Evolutionary conservation across 2,888 invertebrate species (phyloP).

Genomic region (Lobophora halterata): DNA sequence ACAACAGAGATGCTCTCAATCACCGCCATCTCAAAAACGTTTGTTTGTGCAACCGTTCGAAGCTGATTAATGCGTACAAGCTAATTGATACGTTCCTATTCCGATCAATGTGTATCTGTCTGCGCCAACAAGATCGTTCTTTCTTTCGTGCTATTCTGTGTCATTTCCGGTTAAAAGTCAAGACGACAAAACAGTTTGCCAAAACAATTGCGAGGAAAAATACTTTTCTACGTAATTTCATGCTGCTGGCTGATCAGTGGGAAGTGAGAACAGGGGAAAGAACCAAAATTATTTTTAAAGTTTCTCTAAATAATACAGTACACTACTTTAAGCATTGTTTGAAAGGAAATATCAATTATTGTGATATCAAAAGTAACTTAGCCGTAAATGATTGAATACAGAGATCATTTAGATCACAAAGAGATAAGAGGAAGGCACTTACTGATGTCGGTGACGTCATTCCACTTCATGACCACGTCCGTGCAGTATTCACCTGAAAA

Average conservation of each 20-base stretch:
- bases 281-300: too few species aligned
- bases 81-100: constrained; percentile 5
- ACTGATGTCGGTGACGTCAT: constrained; percentile 76
- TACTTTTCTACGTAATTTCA: too few species aligned
- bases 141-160: too few species aligned
- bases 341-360: too few species aligned
- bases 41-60: constrained; percentile 9
- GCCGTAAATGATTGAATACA: constrained; percentile 10
- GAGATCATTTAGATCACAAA: constrained; percentile 10
- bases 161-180: too few species aligned
- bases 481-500: constrained; percentile 73
- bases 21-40: constrained; percentile 1
- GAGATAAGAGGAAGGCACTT: constrained; percentile 41
- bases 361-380: not conserved
- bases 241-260: too few species aligned
- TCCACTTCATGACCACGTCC: constrained; percentile 79
- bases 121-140: too few species aligned
- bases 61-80: constrained; percentile 2
- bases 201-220: too few species aligned
- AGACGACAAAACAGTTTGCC: too few species aligned
- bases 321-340: too few species aligned
- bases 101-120: not conserved
- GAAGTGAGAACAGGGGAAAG: too few species aligned
- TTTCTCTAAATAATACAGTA: too few species aligned
- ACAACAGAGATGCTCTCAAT: constrained; percentile 4